These are phyloP conservation scores for Danio aesculapii DNA, from an alignment of 2,797 vertebrate genomes.

Conservation along the genomic window DNA sequence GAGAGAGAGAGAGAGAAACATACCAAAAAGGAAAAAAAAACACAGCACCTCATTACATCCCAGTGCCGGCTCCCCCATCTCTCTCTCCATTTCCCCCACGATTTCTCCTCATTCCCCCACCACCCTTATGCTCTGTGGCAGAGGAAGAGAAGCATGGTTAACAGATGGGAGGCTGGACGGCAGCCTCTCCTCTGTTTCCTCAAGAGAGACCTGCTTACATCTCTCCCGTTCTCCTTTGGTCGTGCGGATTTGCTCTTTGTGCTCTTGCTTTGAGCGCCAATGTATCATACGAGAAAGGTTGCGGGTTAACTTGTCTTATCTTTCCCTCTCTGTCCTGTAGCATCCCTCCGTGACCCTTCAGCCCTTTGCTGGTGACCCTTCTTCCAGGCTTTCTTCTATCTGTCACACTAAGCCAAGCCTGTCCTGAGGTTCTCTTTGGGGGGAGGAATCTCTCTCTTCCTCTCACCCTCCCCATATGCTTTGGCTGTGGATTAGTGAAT, in stretches of 20 bases:
- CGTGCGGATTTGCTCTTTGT: constrained; percentile 74
- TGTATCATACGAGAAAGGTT: constrained; percentile 9
- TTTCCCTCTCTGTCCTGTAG: constrained; percentile 23
- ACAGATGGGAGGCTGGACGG: constrained; percentile 81
- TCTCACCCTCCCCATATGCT: constrained; percentile 64
- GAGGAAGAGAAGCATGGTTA: constrained; percentile 75
- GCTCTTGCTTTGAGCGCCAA: constrained; percentile 58
- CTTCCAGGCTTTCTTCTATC: constrained; percentile 29
- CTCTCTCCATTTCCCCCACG: constrained; percentile 73
- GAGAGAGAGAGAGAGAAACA: constrained; percentile 29
- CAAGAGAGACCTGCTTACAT: constrained; percentile 78
- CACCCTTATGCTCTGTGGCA: constrained; percentile 62
- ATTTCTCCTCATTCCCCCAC: constrained; percentile 57
- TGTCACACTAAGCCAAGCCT: constrained; percentile 48
- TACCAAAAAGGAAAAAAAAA: constrained; percentile 24
- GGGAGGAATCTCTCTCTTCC: constrained; percentile 39
- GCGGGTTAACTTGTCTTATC: constrained; percentile 45
- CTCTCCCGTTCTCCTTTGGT: background rate
- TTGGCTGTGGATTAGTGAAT: constrained; percentile 81
- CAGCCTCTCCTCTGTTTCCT: constrained; percentile 75
- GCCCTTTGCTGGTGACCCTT: constrained; percentile 40
- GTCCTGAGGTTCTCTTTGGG: constrained; percentile 4
- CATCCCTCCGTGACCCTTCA: constrained; percentile 42
- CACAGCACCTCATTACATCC: constrained; percentile 77
- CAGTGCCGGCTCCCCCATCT: constrained; percentile 73